Conservation (phyloP, 2,113 vertebrate species). For the Cyanocitta stelleri region DNA sequence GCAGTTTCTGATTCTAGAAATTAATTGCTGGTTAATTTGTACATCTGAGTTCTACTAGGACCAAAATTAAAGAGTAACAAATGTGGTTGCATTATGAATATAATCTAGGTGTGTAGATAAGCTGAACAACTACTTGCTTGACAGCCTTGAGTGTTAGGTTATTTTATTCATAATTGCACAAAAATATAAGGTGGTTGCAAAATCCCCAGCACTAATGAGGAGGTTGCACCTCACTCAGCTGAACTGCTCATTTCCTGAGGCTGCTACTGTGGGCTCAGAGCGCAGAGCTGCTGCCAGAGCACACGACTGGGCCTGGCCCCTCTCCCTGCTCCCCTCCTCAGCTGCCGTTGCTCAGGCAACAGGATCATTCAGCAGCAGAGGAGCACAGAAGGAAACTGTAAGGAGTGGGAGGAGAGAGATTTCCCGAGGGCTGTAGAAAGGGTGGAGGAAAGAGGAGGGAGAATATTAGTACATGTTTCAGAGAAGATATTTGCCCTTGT, state of each 20-base stretch:
- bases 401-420: background rate
- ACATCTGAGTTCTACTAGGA: background rate
- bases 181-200: background rate
- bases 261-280: background rate
- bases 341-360: slow-evolving; percentile 34
- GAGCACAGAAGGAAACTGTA: background rate
- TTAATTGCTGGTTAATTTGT: background rate
- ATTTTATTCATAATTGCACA: background rate
- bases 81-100: background rate
- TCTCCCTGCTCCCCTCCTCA: background rate
- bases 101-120: background rate
- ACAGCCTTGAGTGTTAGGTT: background rate
- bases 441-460: background rate
- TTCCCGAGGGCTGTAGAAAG: background rate
- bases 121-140: background rate
- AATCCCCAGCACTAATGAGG: background rate
- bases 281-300: background rate
- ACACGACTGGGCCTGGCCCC: background rate
- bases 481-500: background rate
- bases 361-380: background rate
- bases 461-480: background rate
- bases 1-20: background rate
- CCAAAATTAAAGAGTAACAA: background rate
- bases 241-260: background rate
- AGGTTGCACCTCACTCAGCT: background rate